These are phyloP conservation scores for Parascotia fuliginaria DNA, from an alignment of 2,888 invertebrate species.

Conservation along the genomic window DNA sequence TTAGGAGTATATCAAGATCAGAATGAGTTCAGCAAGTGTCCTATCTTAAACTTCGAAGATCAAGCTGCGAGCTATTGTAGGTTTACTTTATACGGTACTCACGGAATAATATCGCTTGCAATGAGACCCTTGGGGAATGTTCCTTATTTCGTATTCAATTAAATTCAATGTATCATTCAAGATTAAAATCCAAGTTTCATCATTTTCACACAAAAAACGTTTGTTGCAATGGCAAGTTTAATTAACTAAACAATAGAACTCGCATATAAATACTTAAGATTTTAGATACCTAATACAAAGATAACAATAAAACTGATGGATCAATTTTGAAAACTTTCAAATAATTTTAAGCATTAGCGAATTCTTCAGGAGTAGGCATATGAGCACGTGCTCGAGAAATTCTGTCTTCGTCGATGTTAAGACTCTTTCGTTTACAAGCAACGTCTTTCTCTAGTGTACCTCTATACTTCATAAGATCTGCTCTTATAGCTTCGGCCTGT, in stretches of 20 bases:
- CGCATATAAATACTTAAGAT: neutral
- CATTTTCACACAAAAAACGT: slow-evolving; percentile 16
- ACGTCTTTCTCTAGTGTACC: slow-evolving; percentile 89
- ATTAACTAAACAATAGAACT: slow-evolving; percentile 9
- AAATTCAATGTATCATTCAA: neutral
- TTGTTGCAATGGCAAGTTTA: slow-evolving; percentile 4
- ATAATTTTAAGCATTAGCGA: slow-evolving; percentile 70
- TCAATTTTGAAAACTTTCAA: too few relatives aligned
- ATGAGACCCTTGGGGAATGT: neutral
- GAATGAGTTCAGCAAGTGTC: too few relatives aligned
- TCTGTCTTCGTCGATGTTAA: slow-evolving; percentile 88
- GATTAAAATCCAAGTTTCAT: slow-evolving; percentile 3
- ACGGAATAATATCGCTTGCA: too few relatives aligned
- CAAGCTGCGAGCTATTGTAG: too few relatives aligned
- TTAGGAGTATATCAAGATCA: too few relatives aligned
- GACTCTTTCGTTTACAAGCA: slow-evolving; percentile 89
- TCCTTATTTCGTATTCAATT: neutral
- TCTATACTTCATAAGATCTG: slow-evolving; percentile 86
- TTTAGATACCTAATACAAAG: neutral
- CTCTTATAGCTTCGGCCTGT: slow-evolving; percentile 85
- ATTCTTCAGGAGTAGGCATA: slow-evolving; percentile 89
- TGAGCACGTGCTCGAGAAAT: slow-evolving; percentile 87
- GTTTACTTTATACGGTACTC: too few relatives aligned
- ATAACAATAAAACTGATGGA: too few relatives aligned
- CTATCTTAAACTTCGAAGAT: too few relatives aligned